Evolutionary conservation across 2,888 invertebrate species (phyloP).

Genomic region (Autographa pulchrina): DNA sequence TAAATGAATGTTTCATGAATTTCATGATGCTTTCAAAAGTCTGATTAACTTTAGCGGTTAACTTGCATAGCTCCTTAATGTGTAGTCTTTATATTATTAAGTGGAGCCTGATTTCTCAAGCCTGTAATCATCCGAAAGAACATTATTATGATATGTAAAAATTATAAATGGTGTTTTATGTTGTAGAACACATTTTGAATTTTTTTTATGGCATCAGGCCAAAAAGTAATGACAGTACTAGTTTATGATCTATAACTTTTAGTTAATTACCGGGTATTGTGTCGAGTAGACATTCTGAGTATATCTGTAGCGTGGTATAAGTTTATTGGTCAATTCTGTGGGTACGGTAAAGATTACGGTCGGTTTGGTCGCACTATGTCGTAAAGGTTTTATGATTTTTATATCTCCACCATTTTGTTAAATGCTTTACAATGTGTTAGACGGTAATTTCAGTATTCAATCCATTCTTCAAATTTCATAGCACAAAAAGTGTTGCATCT

Average conservation of each 20-base stretch:
- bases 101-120: too few species aligned
- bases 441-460: background rate
- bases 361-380: slow-evolving; percentile 27
- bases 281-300: slow-evolving; percentile 15
- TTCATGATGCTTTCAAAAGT: too few species aligned
- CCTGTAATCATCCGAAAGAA: too few species aligned
- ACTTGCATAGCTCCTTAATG: too few species aligned
- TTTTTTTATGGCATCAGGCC: too few species aligned
- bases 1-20: too few species aligned
- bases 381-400: slow-evolving; percentile 33
- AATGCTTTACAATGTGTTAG: slow-evolving; percentile 26
- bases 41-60: too few species aligned
- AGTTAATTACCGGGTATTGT: background rate
- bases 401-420: slow-evolving; percentile 30
- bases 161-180: too few species aligned
- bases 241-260: background rate
- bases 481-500: too few species aligned
- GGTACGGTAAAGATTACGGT: slow-evolving; percentile 41
- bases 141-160: too few species aligned
- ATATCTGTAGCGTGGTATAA: background rate
- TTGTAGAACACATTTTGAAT: too few species aligned
- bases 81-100: too few species aligned
- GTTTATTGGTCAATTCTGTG: slow-evolving; percentile 49
- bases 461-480: background rate
- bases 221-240: background rate